These are phyloP conservation scores for Protonemura montana DNA, from an alignment of 2,888 invertebrate species.

Conservation along the genomic window DNA sequence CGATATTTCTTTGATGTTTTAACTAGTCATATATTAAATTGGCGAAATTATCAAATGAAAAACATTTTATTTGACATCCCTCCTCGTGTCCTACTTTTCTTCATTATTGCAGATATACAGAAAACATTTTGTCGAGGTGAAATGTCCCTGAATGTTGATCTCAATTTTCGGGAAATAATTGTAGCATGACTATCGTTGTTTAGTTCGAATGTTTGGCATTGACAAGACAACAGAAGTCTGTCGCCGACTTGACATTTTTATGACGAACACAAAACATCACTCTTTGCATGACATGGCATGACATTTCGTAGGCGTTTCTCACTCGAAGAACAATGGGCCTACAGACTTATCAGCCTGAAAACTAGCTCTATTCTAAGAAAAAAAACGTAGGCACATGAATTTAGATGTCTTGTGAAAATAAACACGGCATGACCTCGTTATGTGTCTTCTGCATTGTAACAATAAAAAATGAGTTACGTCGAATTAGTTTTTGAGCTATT, in stretches of 20 bases:
- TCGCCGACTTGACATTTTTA: background rate
- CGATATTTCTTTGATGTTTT: background rate
- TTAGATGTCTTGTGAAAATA: background rate
- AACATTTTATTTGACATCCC: background rate
- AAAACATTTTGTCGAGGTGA: background rate
- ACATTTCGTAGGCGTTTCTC: conserved; percentile 20
- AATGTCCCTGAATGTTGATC: background rate
- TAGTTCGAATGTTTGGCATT: background rate
- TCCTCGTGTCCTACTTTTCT: background rate
- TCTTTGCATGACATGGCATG: conserved; percentile 1
- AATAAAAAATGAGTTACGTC: background rate
- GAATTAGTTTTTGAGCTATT: background rate
- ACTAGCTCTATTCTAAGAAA: background rate
- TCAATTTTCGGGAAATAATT: background rate
- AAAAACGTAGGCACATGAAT: background rate
- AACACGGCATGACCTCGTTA: background rate
- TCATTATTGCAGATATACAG: too few relatives aligned
- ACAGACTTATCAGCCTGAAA: background rate
- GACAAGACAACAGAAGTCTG: background rate
- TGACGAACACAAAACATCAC: background rate
- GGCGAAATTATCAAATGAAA: conserved; percentile 3
- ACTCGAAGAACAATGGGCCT: conserved; percentile 1
- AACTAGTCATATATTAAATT: background rate
- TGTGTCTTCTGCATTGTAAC: background rate
- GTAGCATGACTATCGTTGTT: background rate